Evolutionary conservation across 1,140 invertebrate genomes (phyloP).

Genomic region (Sarcophaga bullata): DNA sequence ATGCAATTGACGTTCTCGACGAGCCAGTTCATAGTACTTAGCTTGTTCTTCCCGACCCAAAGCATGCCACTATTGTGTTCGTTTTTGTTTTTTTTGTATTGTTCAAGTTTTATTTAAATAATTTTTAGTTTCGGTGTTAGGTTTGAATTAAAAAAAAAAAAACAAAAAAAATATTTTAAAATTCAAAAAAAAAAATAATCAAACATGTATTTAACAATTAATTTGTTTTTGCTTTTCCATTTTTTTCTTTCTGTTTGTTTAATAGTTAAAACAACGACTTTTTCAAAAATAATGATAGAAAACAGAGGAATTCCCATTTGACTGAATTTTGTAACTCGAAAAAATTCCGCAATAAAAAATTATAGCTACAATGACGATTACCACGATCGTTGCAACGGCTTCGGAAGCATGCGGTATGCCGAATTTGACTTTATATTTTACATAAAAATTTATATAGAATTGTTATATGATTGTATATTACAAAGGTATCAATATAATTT

Average conservation of each 20-base stretch:
- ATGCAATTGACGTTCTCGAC: slow-evolving; percentile 97
- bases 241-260: neutral
- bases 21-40: slow-evolving; percentile 99
- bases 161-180: slow-evolving; percentile 13
- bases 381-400: slow-evolving; percentile 34
- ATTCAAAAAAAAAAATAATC: slow-evolving; percentile 20
- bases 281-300: neutral
- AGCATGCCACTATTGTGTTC: slow-evolving; percentile 88
- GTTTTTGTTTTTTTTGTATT: slow-evolving; percentile 29
- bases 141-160: neutral
- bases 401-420: slow-evolving; percentile 37
- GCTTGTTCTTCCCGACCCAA: slow-evolving; percentile 98
- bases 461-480: neutral
- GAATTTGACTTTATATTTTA: slow-evolving; percentile 9
- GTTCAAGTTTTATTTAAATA: slow-evolving; percentile 35
- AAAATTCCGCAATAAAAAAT: neutral
- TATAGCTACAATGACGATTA: neutral
- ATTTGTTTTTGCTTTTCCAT: slow-evolving; percentile 26
- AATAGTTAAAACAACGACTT: neutral
- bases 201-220: slow-evolving; percentile 11
- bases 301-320: slow-evolving; percentile 26
- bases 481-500: too few species aligned
- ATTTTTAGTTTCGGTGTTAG: slow-evolving; percentile 13
- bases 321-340: neutral
- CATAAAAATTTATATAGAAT: slow-evolving; percentile 10